Percentiles rank a stretch among this genome's conserved stretches.
phyloP scores from a whole-genome alignment of 2,113 vertebrate genomes.

The Helogale parvula region DNA sequence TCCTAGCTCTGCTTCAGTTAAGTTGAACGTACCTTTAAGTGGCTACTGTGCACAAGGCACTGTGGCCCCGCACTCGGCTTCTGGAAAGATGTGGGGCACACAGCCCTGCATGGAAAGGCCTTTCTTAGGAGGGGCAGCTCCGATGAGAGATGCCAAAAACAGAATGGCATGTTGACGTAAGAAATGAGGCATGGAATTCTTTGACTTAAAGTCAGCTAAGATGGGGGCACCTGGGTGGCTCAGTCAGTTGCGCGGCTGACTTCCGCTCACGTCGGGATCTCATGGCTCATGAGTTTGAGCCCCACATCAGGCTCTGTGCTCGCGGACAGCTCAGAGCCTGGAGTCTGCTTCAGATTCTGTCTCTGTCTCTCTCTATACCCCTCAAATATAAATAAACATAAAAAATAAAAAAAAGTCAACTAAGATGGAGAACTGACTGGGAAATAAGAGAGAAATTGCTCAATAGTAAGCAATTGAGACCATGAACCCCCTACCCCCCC shows the following conservation, averaged over 20 bases:
- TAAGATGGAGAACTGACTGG: neutral
- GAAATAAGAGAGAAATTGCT: neutral
- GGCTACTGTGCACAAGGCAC: neutral
- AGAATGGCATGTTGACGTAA: neutral
- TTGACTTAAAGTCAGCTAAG: neutral
- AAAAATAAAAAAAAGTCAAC: neutral
- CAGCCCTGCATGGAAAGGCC: neutral
- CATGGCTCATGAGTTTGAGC: too few species aligned
- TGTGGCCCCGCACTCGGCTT: neutral
- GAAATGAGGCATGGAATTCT: neutral
- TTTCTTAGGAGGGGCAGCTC: neutral
- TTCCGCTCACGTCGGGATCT: too few species aligned
- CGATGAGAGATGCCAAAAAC: neutral
- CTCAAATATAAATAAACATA: too few species aligned
- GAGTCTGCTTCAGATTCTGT: too few species aligned
- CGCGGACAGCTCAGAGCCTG: too few species aligned
- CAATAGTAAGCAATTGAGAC: neutral
- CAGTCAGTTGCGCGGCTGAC: too few species aligned
- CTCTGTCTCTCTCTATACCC: too few species aligned
- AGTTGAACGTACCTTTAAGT: neutral
- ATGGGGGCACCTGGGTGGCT: neutral
- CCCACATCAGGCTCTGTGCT: too few species aligned
- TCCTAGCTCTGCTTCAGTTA: slow-evolving; percentile 30
- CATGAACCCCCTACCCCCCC: neutral
- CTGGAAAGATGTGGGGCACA: neutral